phyloP scores from a whole-genome alignment of 2,888 invertebrate species.

The Mycogona germanica region DNA sequence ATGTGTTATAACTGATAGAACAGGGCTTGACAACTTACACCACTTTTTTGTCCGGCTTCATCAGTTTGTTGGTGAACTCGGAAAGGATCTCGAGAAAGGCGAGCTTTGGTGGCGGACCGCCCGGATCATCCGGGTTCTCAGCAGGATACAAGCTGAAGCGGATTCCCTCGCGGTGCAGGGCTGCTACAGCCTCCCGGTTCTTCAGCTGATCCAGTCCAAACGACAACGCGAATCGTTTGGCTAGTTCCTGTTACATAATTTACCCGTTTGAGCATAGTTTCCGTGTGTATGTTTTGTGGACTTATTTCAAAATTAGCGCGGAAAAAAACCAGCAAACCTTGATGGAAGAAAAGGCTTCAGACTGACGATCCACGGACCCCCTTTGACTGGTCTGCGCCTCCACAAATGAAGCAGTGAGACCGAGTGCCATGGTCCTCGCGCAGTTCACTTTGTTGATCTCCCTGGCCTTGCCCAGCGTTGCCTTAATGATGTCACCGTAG shows the following conservation, averaged over 20 bases:
- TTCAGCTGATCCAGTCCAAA: slow-evolving; percentile 95
- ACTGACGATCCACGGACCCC: slow-evolving; percentile 46
- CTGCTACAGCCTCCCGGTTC: slow-evolving; percentile 91
- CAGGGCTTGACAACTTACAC: slow-evolving; percentile 42
- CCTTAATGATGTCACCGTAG: slow-evolving; percentile 51
- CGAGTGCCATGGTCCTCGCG: slow-evolving; percentile 84
- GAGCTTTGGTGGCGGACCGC: slow-evolving; percentile 71
- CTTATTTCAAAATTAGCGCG: neutral
- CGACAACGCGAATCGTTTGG: slow-evolving; percentile 89
- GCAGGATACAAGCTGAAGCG: slow-evolving; percentile 64
- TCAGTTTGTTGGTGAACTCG: slow-evolving; percentile 91
- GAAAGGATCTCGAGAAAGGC: slow-evolving; percentile 88
- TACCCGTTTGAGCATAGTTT: neutral
- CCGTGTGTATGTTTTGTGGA: neutral
- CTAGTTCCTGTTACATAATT: slow-evolving; percentile 56
- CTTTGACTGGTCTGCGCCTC: slow-evolving; percentile 44
- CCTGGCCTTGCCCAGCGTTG: slow-evolving; percentile 87
- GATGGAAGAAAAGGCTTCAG: slow-evolving; percentile 75
- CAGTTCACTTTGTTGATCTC: slow-evolving; percentile 96
- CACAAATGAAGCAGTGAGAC: slow-evolving; percentile 75
- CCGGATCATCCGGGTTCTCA: slow-evolving; percentile 46
- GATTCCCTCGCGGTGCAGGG: slow-evolving; percentile 88
- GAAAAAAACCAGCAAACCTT: slow-evolving; percentile 45
- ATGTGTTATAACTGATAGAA: neutral
- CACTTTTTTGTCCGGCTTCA: slow-evolving; percentile 91